A percentile compares a stretch with the other conserved stretches of the same genome.
phyloP scores from a whole-genome alignment of 1,140 invertebrate species.

The Diabrotica virgifera region DNA sequence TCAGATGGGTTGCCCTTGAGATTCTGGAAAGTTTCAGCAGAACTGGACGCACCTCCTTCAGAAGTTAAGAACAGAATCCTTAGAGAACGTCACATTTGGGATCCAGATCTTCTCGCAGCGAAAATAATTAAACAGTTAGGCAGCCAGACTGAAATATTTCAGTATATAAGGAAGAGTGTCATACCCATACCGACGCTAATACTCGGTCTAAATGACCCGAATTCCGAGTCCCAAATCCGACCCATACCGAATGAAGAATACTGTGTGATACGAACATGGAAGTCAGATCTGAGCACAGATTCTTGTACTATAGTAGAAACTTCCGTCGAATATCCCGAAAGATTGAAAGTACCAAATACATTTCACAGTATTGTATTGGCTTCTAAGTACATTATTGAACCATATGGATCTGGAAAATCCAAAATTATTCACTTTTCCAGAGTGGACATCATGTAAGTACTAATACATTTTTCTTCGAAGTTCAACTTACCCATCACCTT shows the following conservation, averaged over 20 bases:
- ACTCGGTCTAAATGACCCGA: too few relatives aligned
- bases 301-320: constrained; percentile 85
- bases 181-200: too few relatives aligned
- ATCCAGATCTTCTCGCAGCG: constrained; percentile 80
- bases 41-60: constrained; percentile 87
- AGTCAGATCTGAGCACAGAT: constrained; percentile 76
- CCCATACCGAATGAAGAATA: constrained; percentile 83
- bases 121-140: constrained; percentile 78
- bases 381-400: constrained; percentile 89
- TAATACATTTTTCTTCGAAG: not conserved
- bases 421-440: constrained; percentile 84
- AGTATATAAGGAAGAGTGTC: constrained; percentile 78
- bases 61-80: constrained; percentile 81
- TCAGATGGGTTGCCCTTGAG: constrained; percentile 86
- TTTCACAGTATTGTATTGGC: constrained; percentile 83
- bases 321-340: constrained; percentile 78
- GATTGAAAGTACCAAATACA: constrained; percentile 64
- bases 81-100: constrained; percentile 83
- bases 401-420: constrained; percentile 87
- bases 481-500: too few relatives aligned
- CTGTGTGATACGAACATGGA: constrained; percentile 86
- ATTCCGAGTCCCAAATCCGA: too few relatives aligned
- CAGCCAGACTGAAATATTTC: constrained; percentile 81
- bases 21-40: constrained; percentile 82
- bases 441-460: constrained; percentile 83